A percentile compares a stretch with the other conserved stretches of the same genome.
These are phyloP conservation scores for Pollachius pollachius DNA, from an alignment of 2,113 vertebrate species.

Conservation along the genomic window DNA sequence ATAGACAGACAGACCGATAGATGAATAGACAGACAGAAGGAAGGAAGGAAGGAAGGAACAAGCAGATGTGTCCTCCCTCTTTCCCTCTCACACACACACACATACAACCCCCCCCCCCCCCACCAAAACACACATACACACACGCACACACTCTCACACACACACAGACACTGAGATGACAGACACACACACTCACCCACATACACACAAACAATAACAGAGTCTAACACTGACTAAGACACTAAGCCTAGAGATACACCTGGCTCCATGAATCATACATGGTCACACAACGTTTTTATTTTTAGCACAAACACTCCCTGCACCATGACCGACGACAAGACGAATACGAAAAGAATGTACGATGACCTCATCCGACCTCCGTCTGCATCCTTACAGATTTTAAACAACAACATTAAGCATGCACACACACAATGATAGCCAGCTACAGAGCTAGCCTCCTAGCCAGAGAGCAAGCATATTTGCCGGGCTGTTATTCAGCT, in stretches of 20 bases:
- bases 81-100: no score
- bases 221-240: conserved; percentile 4
- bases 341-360: conserved; percentile 24
- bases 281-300: conserved; percentile 1
- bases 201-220: background rate
- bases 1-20: no score
- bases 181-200: background rate
- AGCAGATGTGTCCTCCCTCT: no score
- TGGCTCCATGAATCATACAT: conserved; percentile 14
- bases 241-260: conserved; percentile 17
- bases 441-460: no score
- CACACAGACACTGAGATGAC: background rate
- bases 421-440: no score
- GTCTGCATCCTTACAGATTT: background rate
- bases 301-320: conserved; percentile 11
- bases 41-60: no score
- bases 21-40: no score
- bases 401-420: no score
- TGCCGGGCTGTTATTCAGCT: no score
- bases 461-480: no score
- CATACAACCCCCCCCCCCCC: background rate
- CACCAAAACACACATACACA: background rate
- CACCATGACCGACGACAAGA: conserved; percentile 11
- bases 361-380: background rate
- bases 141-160: conserved; percentile 6